phyloP scores from a whole-genome alignment of 2,113 vertebrate species.

The Mugil cephalus region DNA sequence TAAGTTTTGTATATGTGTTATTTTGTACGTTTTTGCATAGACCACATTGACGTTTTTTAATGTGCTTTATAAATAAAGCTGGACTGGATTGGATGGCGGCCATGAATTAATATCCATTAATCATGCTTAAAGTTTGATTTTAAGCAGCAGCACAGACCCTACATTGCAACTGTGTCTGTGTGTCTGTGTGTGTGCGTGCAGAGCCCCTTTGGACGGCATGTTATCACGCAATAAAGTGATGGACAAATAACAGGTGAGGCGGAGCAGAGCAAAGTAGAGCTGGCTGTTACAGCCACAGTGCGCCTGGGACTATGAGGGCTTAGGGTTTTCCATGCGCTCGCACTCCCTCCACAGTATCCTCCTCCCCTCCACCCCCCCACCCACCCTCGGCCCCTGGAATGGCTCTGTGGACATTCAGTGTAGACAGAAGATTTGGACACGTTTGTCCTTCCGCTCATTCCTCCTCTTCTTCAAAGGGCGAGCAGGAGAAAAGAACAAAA shows the following conservation, averaged over 20 bases:
- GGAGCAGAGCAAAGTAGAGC: conserved; percentile 52
- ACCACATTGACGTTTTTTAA: too few species aligned
- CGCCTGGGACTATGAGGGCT: conserved; percentile 63
- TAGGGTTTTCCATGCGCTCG: conserved; percentile 71
- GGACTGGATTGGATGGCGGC: background rate
- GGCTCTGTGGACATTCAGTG: background rate
- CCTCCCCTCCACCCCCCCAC: conserved; percentile 5
- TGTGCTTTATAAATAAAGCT: too few species aligned
- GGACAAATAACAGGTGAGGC: conserved; percentile 79
- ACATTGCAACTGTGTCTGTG: background rate
- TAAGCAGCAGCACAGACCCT: background rate
- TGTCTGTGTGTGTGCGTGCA: background rate
- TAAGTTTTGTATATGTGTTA: background rate
- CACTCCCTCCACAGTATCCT: conserved; percentile 20
- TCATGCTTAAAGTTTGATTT: background rate
- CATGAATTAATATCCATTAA: background rate
- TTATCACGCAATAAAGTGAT: conserved; percentile 64
- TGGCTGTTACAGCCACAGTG: conserved; percentile 56
- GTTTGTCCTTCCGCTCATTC: too few species aligned
- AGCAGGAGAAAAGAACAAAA: too few species aligned
- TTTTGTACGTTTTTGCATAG: background rate
- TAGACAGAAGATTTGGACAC: too few species aligned
- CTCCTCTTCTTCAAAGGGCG: too few species aligned
- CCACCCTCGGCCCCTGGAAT: conserved; percentile 4
- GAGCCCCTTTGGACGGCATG: background rate